Evolutionary conservation across 1,140 invertebrate species (phyloP).

Genomic region (Drosophila setifemur): DNA sequence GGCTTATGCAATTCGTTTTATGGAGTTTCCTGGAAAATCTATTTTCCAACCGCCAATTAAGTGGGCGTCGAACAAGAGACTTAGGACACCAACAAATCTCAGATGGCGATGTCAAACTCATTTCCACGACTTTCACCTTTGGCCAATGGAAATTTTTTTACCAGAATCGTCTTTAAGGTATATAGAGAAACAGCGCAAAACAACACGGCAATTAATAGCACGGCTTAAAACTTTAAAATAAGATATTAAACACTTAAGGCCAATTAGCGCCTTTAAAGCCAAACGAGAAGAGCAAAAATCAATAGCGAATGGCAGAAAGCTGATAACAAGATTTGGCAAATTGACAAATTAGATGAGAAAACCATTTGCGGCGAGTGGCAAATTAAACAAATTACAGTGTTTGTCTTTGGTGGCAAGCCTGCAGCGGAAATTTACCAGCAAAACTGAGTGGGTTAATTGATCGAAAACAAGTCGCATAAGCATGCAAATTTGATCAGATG

Average conservation of each 20-base stretch:
- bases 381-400: conserved; percentile 73
- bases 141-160: conserved; percentile 6
- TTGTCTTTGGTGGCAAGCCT: conserved; percentile 23
- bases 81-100: conserved; percentile 61
- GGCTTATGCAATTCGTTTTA: conserved; percentile 48
- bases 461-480: conserved; percentile 35
- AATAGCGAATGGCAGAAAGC: conserved; percentile 20
- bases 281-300: conserved; percentile 24
- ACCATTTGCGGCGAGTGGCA: conserved; percentile 59
- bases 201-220: conserved; percentile 12
- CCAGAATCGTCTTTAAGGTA: too few relatives aligned
- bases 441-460: conserved; percentile 55
- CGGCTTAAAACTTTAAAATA: conserved; percentile 60
- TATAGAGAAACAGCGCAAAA: conserved; percentile 18
- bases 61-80: conserved; percentile 39
- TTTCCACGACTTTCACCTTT: conserved; percentile 27
- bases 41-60: conserved; percentile 21
- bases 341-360: conserved; percentile 72
- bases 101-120: neutral
- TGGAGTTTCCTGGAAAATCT: conserved; percentile 55
- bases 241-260: conserved; percentile 62
- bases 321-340: conserved; percentile 56
- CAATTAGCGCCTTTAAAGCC: conserved; percentile 47
- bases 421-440: conserved; percentile 25
- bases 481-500: conserved; percentile 63